Percentiles rank a stretch among this genome's conserved stretches.
These are phyloP conservation scores for Euzophera pinguis DNA, from an alignment of 2,888 invertebrate species.

Conservation along the genomic window DNA sequence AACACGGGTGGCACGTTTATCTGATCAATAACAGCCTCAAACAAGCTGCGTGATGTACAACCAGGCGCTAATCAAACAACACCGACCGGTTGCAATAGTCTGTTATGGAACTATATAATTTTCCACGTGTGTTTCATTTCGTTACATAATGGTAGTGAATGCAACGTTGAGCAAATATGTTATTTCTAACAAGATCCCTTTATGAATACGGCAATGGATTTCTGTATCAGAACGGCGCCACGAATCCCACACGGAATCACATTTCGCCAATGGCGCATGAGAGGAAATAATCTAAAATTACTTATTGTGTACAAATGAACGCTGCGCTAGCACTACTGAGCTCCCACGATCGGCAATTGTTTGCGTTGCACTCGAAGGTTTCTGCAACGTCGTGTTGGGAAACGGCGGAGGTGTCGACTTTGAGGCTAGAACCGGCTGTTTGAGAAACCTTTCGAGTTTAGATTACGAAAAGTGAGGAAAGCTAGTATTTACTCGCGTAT, in stretches of 20 bases:
- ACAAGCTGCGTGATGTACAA: constrained; percentile 22
- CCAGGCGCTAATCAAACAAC: constrained; percentile 31
- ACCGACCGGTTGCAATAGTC: constrained; percentile 31
- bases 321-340: constrained; percentile 46
- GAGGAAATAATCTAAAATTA: constrained; percentile 58
- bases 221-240: constrained; percentile 36
- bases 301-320: constrained; percentile 50
- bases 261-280: constrained; percentile 59
- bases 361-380: constrained; percentile 69
- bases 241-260: constrained; percentile 42
- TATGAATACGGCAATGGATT: constrained; percentile 25
- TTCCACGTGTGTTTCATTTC: constrained; percentile 32
- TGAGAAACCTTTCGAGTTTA: constrained; percentile 66
- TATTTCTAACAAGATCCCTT: not conserved
- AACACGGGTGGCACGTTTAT: constrained; percentile 22
- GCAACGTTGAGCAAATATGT: constrained; percentile 16
- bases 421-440: constrained; percentile 65
- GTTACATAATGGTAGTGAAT: constrained; percentile 33
- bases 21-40: constrained; percentile 26
- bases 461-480: constrained; percentile 73
- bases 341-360: constrained; percentile 73
- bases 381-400: constrained; percentile 71
- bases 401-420: constrained; percentile 55
- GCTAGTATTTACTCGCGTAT: constrained; percentile 44
- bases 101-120: constrained; percentile 27